Evolutionary conservation across 2,113 vertebrate genomes (phyloP).

Genomic region (Siphamia tubifer): DNA sequence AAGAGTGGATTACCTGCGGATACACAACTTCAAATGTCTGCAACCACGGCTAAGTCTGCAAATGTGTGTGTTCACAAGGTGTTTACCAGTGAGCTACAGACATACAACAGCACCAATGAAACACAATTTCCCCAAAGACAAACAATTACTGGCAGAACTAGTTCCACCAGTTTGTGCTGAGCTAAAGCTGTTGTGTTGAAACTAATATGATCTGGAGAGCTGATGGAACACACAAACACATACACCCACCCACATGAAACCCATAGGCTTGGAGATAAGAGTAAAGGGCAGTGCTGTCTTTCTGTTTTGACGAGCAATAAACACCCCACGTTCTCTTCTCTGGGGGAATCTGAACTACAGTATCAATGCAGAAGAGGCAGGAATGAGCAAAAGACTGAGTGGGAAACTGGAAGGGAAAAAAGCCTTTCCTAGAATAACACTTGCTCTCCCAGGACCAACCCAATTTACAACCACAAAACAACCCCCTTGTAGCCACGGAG

Average conservation of each 20-base stretch:
- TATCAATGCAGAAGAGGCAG: constrained; percentile 50
- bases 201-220: constrained; percentile 44
- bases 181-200: constrained; percentile 42
- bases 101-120: neutral
- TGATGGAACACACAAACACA: constrained; percentile 12
- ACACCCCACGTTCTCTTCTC: constrained; percentile 46
- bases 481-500: constrained; percentile 65
- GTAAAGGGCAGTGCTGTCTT: constrained; percentile 57
- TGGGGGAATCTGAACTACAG: constrained; percentile 33
- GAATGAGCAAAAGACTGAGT: constrained; percentile 29
- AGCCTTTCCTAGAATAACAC: constrained; percentile 74
- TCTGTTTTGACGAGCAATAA: constrained; percentile 61
- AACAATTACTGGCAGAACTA: constrained; percentile 58
- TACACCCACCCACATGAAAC: constrained; percentile 4
- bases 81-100: constrained; percentile 13
- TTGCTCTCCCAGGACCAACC: constrained; percentile 64
- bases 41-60: constrained; percentile 5
- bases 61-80: neutral
- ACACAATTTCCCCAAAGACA: constrained; percentile 45
- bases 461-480: constrained; percentile 77
- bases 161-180: constrained; percentile 59
- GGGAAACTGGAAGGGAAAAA: constrained; percentile 59
- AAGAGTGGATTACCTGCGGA: constrained; percentile 64
- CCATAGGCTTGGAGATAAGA: constrained; percentile 23
- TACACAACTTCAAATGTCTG: constrained; percentile 53